Evolutionary conservation across 2,888 invertebrate genomes (phyloP), one percentile per base, ranked within the genome.

Genomic region (Kuschelorhynchus macadamiae): DNA sequence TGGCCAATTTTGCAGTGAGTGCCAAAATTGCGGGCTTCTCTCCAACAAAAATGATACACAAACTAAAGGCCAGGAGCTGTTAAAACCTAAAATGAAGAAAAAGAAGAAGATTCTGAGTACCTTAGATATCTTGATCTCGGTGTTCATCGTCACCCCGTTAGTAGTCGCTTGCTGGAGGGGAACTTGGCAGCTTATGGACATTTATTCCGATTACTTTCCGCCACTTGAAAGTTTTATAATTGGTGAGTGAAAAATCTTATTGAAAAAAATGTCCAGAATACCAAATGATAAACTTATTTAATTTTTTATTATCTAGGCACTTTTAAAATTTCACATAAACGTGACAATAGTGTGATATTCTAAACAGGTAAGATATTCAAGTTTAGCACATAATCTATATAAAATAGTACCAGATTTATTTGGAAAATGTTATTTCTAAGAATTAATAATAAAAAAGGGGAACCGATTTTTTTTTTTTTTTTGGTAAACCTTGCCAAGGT

Each of bases 141-240:
- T 83, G 12, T 73, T 82, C 9, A 60, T 88, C 5, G 79, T 88
- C 8, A 81, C 84, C 2, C 88, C 88, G 0, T 77, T 86, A 52
- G 85, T 86, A 0, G 83, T 89, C 1, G 82, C 83, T 1, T 85
- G 85, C 71, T 89, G 89, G 89, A 79, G 86, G 55, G 87, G 87
- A 0, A 82, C 85, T 12, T 89, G 88, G 88, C 79, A 78, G 25
- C 77, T 86, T 50, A 83, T 88, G 83, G 85, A 87, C 62, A 67
- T 81, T 33, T 81, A 86, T 74, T 66, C 78, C 0, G 76, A 84
- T 47, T 85, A 86, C 71, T 85, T 86, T 76, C 89, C 90, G 0
- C 81, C 78, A 66, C 84, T 83, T 8, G 85, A 87, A 75, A 84
- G 82, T 25, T 87, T 86, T 0, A 20, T 72, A n/a, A 76, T 88